Base-by-base conservation (phyloP, 2,888 invertebrate species). In the Deilephila porcellus region DNA sequence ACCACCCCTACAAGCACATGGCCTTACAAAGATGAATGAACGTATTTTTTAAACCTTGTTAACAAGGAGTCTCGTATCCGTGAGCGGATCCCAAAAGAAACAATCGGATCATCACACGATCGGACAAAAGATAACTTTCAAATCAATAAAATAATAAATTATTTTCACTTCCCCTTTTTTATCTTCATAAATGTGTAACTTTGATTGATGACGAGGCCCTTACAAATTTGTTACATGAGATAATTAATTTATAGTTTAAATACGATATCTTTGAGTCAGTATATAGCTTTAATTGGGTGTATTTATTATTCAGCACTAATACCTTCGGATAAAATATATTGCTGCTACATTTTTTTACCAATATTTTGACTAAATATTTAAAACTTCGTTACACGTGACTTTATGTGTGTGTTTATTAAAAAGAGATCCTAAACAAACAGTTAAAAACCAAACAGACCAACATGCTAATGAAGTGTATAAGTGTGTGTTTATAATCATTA, bases 61-160 rank as follows among this genome's bases (percentile, higher is more conserved):
- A 89, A 90, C 85, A 85, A 87, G 85, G 80, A 80, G 79, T 77
- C 78, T 80, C 82, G 37, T 70, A 81, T 83, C 85, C 83, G 80
- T 81, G 45, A 88, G 87, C 86, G 82, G 88, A 89, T 89, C 85
- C 79, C 84, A 86, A 87, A 85, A 89, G 86, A 85, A 88, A 86
- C 84, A 89, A 89, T 90, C 89, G 53, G 32, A 90, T 88, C 88
- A 86, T 84, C 82, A 78, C 78, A 76, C 80, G 93, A 94, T 94
- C 90, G 93, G 91, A 88, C 90, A 86, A 87, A 84, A 91, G 93
- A 93, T 94, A 93, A 88, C 83, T 84, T 81, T 87, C 88, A 89
- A 91, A 93, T 93, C 93, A 93, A 93, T 94, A 91, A 92, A 92
- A 91, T 92, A 92, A 93, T 92, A 91, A 88, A 93, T 93, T 92